Evolutionary conservation across 2,797 vertebrate genomes (phyloP).

Genomic region (Falco naumanni): DNA sequence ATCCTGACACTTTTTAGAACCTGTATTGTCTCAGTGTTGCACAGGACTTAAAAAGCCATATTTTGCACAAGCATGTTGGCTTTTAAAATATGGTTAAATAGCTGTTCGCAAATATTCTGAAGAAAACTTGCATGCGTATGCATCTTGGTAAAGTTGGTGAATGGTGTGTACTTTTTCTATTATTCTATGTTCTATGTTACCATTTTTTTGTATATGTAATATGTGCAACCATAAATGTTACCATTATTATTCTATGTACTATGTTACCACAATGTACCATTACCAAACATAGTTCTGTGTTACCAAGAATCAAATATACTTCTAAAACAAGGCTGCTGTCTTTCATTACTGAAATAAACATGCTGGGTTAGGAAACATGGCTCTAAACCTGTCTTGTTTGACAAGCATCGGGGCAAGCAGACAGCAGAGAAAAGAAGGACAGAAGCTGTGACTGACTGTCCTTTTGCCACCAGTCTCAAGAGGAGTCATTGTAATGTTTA

Average conservation of each 20-base stretch:
- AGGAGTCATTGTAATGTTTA: not conserved
- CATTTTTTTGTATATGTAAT: too few relatives aligned
- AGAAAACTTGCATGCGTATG: not conserved
- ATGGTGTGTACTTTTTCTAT: not conserved
- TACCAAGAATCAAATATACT: not conserved
- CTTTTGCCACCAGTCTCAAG: not conserved
- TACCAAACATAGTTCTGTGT: not conserved
- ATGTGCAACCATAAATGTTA: too few relatives aligned
- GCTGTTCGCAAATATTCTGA: not conserved
- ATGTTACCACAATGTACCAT: too few relatives aligned
- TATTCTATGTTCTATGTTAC: too few relatives aligned
- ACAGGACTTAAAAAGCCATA: not conserved
- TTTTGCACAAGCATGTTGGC: not conserved
- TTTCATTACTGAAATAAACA: not conserved
- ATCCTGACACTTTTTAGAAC: not conserved
- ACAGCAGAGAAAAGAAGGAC: not conserved
- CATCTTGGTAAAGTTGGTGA: not conserved
- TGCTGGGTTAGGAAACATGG: not conserved
- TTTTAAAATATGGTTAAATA: not conserved
- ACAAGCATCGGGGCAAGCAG: not conserved
- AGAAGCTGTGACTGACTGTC: not conserved
- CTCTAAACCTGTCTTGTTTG: not conserved
- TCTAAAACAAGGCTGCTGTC: not conserved
- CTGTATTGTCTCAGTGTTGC: not conserved
- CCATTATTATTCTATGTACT: too few relatives aligned